A percentile compares a stretch with the other conserved stretches of the same genome.
Conservation (phyloP, 1,140 invertebrate species). For the Trissolcus basalis region DNA sequence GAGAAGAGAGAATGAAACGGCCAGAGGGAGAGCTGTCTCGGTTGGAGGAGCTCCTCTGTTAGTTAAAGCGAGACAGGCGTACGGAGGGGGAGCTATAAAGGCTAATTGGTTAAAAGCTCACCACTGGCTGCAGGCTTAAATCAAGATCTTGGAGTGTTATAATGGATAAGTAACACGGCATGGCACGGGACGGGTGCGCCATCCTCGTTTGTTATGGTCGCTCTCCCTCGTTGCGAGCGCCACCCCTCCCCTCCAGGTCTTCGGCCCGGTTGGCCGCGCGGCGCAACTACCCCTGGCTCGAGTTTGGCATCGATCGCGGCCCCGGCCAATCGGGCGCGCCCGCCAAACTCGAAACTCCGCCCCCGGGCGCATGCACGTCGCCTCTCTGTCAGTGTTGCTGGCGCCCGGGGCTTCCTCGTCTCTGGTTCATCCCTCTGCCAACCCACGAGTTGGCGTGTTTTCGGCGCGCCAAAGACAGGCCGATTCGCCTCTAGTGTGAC, state of each 20-base stretch:
- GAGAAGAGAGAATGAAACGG: conserved; percentile 46
- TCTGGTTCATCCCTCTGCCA: conserved; percentile 53
- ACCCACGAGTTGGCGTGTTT: conserved; percentile 53
- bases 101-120: conserved; percentile 78
- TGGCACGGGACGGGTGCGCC: conserved; percentile 65
- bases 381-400: conserved; percentile 38
- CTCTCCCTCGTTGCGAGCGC: conserved; percentile 33
- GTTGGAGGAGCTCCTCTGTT: conserved; percentile 36
- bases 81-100: conserved; percentile 66
- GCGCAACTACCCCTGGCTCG: conserved; percentile 64
- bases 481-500: conserved; percentile 61
- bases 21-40: conserved; percentile 39
- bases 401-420: conserved; percentile 62
- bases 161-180: conserved; percentile 77
- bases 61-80: conserved; percentile 29
- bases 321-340: conserved; percentile 66
- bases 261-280: conserved; percentile 66
- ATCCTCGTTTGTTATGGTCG: conserved; percentile 16
- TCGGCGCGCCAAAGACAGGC: conserved; percentile 45
- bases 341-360: conserved; percentile 52
- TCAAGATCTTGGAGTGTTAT: conserved; percentile 78
- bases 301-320: conserved; percentile 67
- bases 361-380: conserved; percentile 40
- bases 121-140: conserved; percentile 76
- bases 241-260: conserved; percentile 53